Evolutionary conservation across 2,888 invertebrate species (phyloP).

Genomic region (Griposia aprilina): DNA sequence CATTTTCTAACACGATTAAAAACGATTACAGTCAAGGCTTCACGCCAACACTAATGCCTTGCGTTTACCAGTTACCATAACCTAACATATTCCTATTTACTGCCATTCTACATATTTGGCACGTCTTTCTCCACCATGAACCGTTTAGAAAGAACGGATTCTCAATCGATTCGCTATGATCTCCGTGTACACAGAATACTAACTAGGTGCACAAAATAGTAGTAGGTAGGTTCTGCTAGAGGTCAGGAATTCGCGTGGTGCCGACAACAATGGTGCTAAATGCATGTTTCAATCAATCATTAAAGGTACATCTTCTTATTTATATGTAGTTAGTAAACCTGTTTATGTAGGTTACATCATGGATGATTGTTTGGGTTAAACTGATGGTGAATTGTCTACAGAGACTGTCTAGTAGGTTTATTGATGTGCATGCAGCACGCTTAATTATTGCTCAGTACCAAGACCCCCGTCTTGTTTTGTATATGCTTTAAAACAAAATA

Average conservation of each 20-base stretch:
- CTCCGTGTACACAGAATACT: constrained; percentile 51
- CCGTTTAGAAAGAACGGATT: constrained; percentile 59
- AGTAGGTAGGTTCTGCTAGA: neutral
- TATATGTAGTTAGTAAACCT: constrained; percentile 27
- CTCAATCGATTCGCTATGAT: constrained; percentile 46
- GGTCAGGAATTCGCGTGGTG: constrained; percentile 52
- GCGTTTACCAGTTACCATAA: constrained; percentile 3
- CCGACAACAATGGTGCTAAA: constrained; percentile 58
- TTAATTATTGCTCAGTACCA: neutral
- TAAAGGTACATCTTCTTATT: constrained; percentile 15
- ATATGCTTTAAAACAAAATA: neutral
- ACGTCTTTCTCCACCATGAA: constrained; percentile 38
- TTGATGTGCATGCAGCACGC: constrained; percentile 23
- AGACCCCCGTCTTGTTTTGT: neutral
- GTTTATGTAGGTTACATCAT: constrained; percentile 41
- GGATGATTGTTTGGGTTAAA: constrained; percentile 45
- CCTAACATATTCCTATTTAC: constrained; percentile 1
- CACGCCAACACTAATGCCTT: neutral
- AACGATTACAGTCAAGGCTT: neutral
- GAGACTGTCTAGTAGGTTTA: constrained; percentile 9
- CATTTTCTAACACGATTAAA: neutral
- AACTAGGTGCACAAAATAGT: constrained; percentile 31
- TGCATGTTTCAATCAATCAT: constrained; percentile 46
- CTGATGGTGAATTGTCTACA: constrained; percentile 14
- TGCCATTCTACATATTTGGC: constrained; percentile 22